These are phyloP conservation scores for Netelia inedita DNA, from an alignment of 2,888 invertebrate species.

Conservation along the genomic window DNA sequence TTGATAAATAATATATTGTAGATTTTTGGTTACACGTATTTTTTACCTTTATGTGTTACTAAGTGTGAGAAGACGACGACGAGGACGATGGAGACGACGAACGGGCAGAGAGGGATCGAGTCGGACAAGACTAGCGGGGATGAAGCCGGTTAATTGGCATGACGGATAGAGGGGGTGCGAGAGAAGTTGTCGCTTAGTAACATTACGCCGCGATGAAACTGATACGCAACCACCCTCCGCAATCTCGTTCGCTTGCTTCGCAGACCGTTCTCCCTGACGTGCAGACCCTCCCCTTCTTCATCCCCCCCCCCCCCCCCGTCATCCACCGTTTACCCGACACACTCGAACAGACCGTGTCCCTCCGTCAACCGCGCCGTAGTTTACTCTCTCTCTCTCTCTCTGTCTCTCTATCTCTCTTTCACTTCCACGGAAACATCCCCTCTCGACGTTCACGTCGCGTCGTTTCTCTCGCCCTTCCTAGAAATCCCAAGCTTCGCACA, in stretches of 20 bases:
- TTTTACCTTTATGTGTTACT: too few species aligned
- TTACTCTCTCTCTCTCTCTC: conserved; percentile 48
- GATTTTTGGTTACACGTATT: too few species aligned
- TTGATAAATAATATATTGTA: too few species aligned
- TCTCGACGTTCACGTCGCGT: conserved; percentile 11
- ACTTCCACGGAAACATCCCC: too few species aligned
- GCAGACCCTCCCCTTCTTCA: background rate
- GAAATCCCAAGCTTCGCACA: conserved; percentile 61
- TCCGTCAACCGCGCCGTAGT: conserved; percentile 51
- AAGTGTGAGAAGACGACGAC: too few species aligned
- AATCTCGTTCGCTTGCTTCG: conserved; percentile 46
- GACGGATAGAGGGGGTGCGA: conserved; percentile 82
- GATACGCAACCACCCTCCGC: conserved; percentile 73
- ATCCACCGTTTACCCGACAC: background rate
- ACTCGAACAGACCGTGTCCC: conserved; percentile 13
- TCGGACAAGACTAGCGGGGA: conserved; percentile 28
- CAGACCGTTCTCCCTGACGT: conserved; percentile 47
- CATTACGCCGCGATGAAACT: conserved; percentile 81
- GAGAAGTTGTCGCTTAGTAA: conserved; percentile 82
- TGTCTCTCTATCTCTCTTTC: conserved; percentile 38
- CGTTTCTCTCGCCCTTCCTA: conserved; percentile 49
- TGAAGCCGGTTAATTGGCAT: conserved; percentile 80
- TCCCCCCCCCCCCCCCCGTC: conserved; percentile 21
- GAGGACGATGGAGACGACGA: too few species aligned
- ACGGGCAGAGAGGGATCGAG: conserved; percentile 50